Conservation (phyloP, 2,113 vertebrate genomes). For the Perognathus longimembris region DNA sequence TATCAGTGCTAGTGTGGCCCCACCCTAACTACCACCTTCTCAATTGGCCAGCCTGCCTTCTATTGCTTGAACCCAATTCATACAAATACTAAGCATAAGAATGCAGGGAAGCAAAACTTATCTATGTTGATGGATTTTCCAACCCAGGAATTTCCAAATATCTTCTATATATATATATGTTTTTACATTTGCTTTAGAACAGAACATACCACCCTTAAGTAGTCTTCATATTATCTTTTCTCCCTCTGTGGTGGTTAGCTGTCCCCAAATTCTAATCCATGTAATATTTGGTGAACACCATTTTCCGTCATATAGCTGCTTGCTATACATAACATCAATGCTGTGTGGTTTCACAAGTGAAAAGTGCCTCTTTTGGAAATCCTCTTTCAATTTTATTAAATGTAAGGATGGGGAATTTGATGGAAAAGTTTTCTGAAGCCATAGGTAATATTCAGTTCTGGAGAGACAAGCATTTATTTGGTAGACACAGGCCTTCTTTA, state of each 20-base stretch:
- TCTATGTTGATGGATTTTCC: too few relatives aligned
- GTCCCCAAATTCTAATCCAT: too few relatives aligned
- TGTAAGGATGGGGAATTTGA: not conserved
- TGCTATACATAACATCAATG: not conserved
- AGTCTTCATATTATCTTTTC: too few relatives aligned
- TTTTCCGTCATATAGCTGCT: not conserved
- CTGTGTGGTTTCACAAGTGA: slow-evolving; percentile 1
- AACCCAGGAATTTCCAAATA: too few relatives aligned
- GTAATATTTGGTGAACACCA: not conserved
- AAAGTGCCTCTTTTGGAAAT: not conserved
- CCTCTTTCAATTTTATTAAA: not conserved
- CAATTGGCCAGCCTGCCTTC: too few relatives aligned
- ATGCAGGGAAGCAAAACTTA: too few relatives aligned
- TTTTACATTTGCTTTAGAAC: too few relatives aligned
- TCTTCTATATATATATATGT: too few relatives aligned
- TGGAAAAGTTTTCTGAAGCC: not conserved
- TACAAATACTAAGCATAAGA: too few relatives aligned
- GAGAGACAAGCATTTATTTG: not conserved
- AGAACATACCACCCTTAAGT: too few relatives aligned
- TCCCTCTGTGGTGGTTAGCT: too few relatives aligned
- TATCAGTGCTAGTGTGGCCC: not conserved
- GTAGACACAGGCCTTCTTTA: not conserved
- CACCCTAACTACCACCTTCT: not conserved
- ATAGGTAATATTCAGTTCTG: not conserved
- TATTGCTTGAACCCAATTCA: too few relatives aligned